A percentile compares a stretch with the other conserved stretches of the same genome.
phyloP scores from a whole-genome alignment of 2,797 vertebrate species.

The Natrix natrix region DNA sequence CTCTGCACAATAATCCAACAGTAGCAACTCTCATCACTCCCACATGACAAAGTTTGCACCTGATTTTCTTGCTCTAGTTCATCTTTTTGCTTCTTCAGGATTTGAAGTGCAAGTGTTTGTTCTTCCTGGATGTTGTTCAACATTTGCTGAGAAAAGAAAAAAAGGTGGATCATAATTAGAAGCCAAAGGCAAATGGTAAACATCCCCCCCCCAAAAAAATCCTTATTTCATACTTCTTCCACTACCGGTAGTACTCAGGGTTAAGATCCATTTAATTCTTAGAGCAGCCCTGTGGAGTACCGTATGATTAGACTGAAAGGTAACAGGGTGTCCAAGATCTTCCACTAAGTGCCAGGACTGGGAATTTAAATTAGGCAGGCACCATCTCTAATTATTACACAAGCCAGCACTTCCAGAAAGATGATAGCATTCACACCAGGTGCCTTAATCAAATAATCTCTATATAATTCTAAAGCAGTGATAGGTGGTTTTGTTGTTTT shows the following conservation, averaged over 20 bases:
- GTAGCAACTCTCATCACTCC: neutral
- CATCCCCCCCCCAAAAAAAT: neutral
- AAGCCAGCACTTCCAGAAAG: neutral
- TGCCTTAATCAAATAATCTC: neutral
- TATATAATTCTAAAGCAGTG: neutral
- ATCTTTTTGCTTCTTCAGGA: constrained; percentile 51
- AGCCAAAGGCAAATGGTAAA: neutral
- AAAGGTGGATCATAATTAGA: neutral
- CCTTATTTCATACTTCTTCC: neutral
- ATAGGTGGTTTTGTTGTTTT: neutral
- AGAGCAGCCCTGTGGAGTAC: neutral
- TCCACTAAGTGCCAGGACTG: neutral
- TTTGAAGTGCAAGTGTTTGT: constrained; percentile 21
- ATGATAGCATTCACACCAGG: neutral
- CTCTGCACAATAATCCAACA: neutral
- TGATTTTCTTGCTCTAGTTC: constrained; percentile 43
- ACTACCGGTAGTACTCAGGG: neutral
- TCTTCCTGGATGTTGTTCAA: constrained; percentile 49
- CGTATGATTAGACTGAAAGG: neutral
- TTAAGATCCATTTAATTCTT: neutral
- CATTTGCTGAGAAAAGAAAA: constrained; percentile 50
- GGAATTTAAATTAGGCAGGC: neutral
- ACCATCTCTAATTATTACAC: neutral
- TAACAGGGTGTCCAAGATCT: neutral
- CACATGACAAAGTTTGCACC: constrained; percentile 36